Evolutionary conservation across 2,797 vertebrate species (phyloP).

Genomic region (Myotis myotis): DNA sequence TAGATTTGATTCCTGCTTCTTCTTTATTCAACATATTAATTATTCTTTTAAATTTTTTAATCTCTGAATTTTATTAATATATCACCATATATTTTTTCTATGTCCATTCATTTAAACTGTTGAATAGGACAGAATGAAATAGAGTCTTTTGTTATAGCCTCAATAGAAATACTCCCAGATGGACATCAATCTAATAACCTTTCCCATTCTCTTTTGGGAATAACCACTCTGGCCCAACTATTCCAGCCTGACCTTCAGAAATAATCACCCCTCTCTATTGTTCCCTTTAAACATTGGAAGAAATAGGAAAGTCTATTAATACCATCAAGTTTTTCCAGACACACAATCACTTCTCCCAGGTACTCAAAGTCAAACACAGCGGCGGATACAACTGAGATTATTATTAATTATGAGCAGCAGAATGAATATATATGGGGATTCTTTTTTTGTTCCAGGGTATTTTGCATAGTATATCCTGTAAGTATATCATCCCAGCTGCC

Average conservation of each 20-base stretch:
- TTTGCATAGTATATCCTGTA: background rate
- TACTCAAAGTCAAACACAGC: background rate
- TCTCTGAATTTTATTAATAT: background rate
- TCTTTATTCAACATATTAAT: background rate
- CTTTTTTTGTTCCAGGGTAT: background rate
- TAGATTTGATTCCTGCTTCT: background rate
- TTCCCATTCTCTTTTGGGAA: background rate
- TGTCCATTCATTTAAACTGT: background rate
- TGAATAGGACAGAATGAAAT: background rate
- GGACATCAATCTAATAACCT: background rate
- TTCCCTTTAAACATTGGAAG: constrained; percentile 4
- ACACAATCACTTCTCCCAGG: background rate
- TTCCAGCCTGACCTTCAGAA: background rate
- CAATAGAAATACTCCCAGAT: background rate
- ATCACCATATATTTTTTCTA: background rate
- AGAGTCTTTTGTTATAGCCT: background rate
- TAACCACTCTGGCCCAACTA: background rate
- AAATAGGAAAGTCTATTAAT: background rate
- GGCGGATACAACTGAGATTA: background rate
- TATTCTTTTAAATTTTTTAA: background rate
- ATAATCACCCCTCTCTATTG: background rate
- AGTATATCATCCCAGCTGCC: background rate
- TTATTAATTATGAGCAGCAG: background rate
- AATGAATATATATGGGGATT: background rate
- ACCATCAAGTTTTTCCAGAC: background rate